Base-by-base conservation (phyloP, 2,888 invertebrate genomes). In the Eristalinus sepulchralis region DNA sequence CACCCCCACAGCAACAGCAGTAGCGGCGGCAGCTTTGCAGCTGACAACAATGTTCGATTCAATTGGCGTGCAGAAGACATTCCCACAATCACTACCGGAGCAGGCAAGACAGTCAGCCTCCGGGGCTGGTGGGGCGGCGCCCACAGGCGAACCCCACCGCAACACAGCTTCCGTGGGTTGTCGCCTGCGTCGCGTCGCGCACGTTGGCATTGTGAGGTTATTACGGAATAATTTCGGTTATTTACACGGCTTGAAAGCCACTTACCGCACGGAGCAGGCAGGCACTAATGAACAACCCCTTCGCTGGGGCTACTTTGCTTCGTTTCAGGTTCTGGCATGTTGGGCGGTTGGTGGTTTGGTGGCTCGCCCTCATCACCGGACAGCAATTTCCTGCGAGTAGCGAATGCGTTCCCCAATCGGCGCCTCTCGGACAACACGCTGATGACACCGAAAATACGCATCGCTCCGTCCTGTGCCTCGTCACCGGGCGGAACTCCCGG, bases 381-480 rank as follows among this genome's bases (percentile, higher is more conserved):
- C 91, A 96, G 95, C 91, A 97, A 97, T 93, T 97, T 97, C 94
- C 94, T 98, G 91, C 95, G 97, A 78, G 98, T 98, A 36, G 95
- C 95, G 83, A 96, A 94, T 91, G 96, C 96, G 88, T 96, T 97
- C 92, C 97, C 97, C 70, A 97, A 96, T 91, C 95, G 98, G 72
- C 96, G 98, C 70, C 95, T 98, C 75, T 98, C 97, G 27, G 98
- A 98, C 93, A 98, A 98, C 92, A 97, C 97, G 64, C 93, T 98
- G 90, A 97, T 97, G 96, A 96, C 97, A 88, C 97, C 97, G 47
- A 97, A 97, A 93, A 97, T 97, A 88, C 95, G 96, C 71, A 96
- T 98, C 83, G 97, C 97, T 0, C 97, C 97, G 10, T 97, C 97
- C 17, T 97, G 97, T 92, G 96, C 97, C 11, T 97, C 97, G 2